Base-by-base conservation (phyloP, 2,888 invertebrate genomes). In the Amiota communis region DNA sequence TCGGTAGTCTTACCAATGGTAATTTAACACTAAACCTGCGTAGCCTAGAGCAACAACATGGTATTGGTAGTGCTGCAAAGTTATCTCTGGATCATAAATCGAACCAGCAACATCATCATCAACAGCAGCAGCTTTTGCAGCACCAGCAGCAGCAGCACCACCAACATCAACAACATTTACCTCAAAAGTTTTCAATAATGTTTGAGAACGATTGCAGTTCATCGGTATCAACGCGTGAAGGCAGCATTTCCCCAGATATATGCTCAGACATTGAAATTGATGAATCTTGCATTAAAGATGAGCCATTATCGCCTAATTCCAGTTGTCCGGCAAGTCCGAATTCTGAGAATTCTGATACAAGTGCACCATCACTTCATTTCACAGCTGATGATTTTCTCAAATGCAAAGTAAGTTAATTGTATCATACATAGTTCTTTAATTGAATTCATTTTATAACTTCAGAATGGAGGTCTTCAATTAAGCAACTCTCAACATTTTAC, bases 251-350 rank as follows among this genome's bases (percentile, higher is more conserved):
- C 9, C 88, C 87, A 13, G 87, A 87, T 72, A 83, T 88, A 64
- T 87, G 88, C 77, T 89, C 89, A 11, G 89, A 90, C 72, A 88
- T 90, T 65, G 90, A 90, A 79, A 88, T 90, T 78, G 90, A 90
- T 77, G 89, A 89, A 75, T 83, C 89, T 72, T 86, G 85, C 81
- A 93, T 96, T 80, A 96, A 95, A 90, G 93, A 94, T 73, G 96
- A 96, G 86, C 96, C 96, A 71, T 91, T 93, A 83, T 95, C 95
- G 75, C 94, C 94, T 13, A 92, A 92, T 46, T 93, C 94, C 17
- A 94, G 94, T 75, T 94, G 94, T 87, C 94, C 94, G 47, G 92
- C 93, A 71, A 94, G 93, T 73, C 94, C 94, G 57, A 83, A 84
- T 15, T 82, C 84, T 64, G 81, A 90, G 67, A 81, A 73, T 56